These are phyloP conservation scores for Lytechinus variegatus DNA, from an alignment of 35 echinoderm and acorn worm genomes.

Conservation along the genomic window DNA sequence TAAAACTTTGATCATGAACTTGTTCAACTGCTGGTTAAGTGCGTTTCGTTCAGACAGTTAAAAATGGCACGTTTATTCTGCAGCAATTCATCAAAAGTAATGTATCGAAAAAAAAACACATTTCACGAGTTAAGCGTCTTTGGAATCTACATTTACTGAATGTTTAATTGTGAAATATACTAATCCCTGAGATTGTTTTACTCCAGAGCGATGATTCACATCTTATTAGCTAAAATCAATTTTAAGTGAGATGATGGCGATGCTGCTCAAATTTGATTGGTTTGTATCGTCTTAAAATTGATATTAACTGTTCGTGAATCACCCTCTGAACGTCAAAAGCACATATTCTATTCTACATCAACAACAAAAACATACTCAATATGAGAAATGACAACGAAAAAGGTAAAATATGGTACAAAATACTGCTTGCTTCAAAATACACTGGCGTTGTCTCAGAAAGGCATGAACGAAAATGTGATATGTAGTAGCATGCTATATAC, in stretches of 20 bases:
- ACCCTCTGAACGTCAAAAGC: neutral
- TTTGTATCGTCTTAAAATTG: too few species aligned
- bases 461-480: neutral
- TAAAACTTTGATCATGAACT: neutral
- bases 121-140: neutral
- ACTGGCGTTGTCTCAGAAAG: neutral
- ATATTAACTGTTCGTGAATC: too few species aligned
- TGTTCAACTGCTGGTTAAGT: neutral
- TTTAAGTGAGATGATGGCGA: too few species aligned
- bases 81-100: neutral
- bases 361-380: neutral
- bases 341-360: slow-evolving; percentile 6
- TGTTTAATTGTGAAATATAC: neutral
- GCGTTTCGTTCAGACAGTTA: neutral
- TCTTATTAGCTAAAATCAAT: too few species aligned
- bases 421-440: neutral
- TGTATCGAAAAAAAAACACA: neutral
- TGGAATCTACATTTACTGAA: slow-evolving; percentile 1
- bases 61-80: neutral
- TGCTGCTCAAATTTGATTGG: too few species aligned
- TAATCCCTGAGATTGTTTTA: neutral
- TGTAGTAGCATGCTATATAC: slow-evolving; percentile 4
- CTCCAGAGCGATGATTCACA: neutral
- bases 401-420: neutral
- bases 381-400: neutral